phyloP scores from a whole-genome alignment of 35 echinoderm and acorn worm species.

The Apostichopus japonicus region DNA sequence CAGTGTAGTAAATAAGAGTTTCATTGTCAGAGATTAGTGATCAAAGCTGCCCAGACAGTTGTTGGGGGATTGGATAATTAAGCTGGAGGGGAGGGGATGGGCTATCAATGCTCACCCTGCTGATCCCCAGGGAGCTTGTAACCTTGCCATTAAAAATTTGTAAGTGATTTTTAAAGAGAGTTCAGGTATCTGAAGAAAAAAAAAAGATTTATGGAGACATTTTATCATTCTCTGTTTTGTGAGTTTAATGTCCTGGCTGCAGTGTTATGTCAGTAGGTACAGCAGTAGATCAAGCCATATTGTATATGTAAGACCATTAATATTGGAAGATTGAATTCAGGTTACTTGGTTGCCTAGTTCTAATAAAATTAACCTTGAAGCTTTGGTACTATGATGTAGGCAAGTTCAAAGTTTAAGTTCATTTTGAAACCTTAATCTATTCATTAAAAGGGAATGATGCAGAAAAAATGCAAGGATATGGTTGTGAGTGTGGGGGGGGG shows the following conservation, averaged over 20 bases:
- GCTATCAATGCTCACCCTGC: background rate
- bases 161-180: slow-evolving; percentile 9
- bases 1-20: background rate
- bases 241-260: background rate
- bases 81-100: background rate
- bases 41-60: background rate
- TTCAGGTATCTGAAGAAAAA: background rate
- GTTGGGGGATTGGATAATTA: background rate
- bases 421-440: too few relatives aligned
- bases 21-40: background rate
- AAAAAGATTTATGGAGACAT: background rate
- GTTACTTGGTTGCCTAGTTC: too few relatives aligned
- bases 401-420: too few relatives aligned
- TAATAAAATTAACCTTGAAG: too few relatives aligned
- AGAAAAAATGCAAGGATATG: too few relatives aligned
- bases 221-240: background rate
- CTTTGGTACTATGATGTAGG: too few relatives aligned
- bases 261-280: background rate
- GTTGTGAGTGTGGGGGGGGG: too few relatives aligned
- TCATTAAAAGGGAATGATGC: too few relatives aligned
- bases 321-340: too few relatives aligned
- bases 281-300: background rate
- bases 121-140: background rate
- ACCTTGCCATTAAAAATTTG: slow-evolving; percentile 10
- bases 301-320: too few relatives aligned